Evolutionary conservation across 2,113 vertebrate species (phyloP).

Genomic region (Alces alces): DNA sequence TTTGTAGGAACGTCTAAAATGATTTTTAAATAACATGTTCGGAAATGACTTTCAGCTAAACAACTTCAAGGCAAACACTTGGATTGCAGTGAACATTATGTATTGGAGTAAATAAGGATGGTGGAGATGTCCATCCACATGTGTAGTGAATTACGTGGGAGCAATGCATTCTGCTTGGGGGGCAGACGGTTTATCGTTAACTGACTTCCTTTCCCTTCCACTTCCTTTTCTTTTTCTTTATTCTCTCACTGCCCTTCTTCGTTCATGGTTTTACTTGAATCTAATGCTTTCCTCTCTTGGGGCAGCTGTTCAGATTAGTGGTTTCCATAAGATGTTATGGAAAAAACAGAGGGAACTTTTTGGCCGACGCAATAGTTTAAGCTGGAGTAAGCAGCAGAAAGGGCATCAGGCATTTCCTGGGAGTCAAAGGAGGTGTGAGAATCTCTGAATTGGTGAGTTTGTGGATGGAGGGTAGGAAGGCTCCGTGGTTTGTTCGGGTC

Average conservation of each 20-base stretch:
- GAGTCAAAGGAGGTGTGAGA: not conserved
- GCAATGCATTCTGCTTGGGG: not conserved
- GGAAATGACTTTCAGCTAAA: not conserved
- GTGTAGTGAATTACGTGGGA: not conserved
- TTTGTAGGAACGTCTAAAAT: not conserved
- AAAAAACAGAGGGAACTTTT: not conserved
- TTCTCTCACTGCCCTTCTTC: not conserved
- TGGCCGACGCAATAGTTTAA: rapidly evolving
- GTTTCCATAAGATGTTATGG: not conserved
- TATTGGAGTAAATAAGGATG: not conserved
- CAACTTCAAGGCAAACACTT: not conserved
- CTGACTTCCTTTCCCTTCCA: not conserved
- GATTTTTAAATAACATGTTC: not conserved
- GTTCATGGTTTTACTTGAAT: not conserved
- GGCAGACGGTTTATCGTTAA: not conserved
- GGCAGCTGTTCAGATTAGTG: not conserved
- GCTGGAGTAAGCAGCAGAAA: not conserved
- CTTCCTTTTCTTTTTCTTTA: too few relatives aligned
- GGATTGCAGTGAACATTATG: not conserved
- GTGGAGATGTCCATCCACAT: too few relatives aligned
- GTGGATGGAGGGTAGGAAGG: not conserved
- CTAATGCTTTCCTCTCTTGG: not conserved
- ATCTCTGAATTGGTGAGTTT: not conserved
- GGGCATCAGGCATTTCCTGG: not conserved
- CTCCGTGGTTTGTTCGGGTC: rapidly evolving